Conservation (phyloP, 2,888 invertebrate genomes). For the Crioceris asparagi region DNA sequence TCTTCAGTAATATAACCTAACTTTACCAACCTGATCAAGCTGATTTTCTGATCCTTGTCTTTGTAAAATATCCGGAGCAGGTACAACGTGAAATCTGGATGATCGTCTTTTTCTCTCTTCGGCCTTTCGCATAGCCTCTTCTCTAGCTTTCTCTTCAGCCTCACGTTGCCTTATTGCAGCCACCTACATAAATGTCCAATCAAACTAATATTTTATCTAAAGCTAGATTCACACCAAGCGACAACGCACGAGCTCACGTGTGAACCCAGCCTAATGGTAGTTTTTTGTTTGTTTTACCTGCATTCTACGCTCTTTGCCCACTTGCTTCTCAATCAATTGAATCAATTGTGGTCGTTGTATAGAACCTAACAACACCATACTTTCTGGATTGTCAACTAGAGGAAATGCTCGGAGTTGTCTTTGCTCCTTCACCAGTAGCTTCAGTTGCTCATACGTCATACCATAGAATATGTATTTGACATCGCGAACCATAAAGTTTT, state of each 20-base stretch:
- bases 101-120: constrained; percentile 54
- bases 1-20: neutral
- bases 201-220: neutral
- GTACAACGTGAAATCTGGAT: constrained; percentile 58
- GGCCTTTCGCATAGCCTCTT: constrained; percentile 44
- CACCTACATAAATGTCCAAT: constrained; percentile 33
- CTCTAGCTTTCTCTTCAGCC: constrained; percentile 39
- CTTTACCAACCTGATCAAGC: constrained; percentile 27
- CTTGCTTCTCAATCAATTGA: constrained; percentile 74
- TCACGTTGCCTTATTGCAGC: constrained; percentile 33
- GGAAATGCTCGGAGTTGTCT: constrained; percentile 73
- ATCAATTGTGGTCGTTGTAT: constrained; percentile 85
- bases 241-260: too few relatives aligned
- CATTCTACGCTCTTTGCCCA: constrained; percentile 70
- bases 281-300: constrained; percentile 36
- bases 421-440: constrained; percentile 68
- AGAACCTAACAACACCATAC: constrained; percentile 90
- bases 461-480: constrained; percentile 83
- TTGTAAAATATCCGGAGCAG: constrained; percentile 62
- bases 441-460: constrained; percentile 83
- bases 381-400: constrained; percentile 81
- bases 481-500: constrained; percentile 94
- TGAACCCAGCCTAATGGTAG: neutral
- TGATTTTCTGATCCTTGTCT: constrained; percentile 33
- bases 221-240: too few relatives aligned